Conservation (phyloP, 1,140 invertebrate species). For the Thaumatotibia leucotreta region DNA sequence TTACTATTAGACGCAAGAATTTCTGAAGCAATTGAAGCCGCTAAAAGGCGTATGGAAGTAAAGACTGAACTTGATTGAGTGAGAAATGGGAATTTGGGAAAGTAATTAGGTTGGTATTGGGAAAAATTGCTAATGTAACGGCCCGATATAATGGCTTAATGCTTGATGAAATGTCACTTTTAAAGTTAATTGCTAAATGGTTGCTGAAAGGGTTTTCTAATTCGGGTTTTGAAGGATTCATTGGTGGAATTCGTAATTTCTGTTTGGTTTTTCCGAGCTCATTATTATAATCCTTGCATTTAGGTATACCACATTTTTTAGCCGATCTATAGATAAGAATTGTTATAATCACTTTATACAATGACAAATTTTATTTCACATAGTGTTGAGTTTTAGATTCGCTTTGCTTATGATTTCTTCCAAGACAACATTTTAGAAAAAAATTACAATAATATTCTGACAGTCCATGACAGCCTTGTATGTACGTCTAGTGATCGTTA, state of each 20-base stretch:
- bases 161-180: neutral
- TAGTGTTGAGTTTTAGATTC: too few species aligned
- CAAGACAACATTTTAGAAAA: too few species aligned
- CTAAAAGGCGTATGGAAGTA: slow-evolving; percentile 33
- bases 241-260: neutral
- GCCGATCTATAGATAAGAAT: too few species aligned
- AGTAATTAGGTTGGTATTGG: slow-evolving; percentile 57
- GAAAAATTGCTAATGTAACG: slow-evolving; percentile 59
- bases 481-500: too few species aligned
- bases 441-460: too few species aligned
- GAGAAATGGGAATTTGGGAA: slow-evolving; percentile 47
- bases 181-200: slow-evolving; percentile 4
- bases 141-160: slow-evolving; percentile 14
- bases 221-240: neutral
- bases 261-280: neutral
- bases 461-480: too few species aligned
- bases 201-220: neutral
- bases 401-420: too few species aligned
- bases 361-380: too few species aligned
- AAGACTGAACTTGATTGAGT: slow-evolving; percentile 49
- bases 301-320: too few species aligned
- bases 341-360: too few species aligned
- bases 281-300: neutral
- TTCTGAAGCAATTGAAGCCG: slow-evolving; percentile 41
- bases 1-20: slow-evolving; percentile 50